Evolutionary conservation across 1,140 invertebrate genomes (phyloP).

Genomic region (Leptinotarsa defecta): DNA sequence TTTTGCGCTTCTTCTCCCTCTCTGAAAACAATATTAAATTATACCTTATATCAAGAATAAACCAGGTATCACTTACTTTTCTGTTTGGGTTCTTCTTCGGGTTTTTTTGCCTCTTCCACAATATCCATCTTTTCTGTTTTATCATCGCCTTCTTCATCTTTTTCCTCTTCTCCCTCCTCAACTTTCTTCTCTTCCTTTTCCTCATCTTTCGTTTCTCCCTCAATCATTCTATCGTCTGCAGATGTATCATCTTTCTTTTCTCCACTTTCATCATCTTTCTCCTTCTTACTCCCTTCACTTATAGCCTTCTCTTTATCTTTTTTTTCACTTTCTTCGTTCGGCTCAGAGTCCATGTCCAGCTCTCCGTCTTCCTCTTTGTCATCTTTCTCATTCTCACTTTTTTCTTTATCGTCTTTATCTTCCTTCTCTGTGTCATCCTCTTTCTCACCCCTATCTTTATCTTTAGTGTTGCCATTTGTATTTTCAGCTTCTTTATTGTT

Average conservation of each 20-base stretch:
- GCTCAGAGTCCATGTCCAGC: constrained; percentile 41
- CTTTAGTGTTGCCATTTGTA: constrained; percentile 49
- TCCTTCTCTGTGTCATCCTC: constrained; percentile 44
- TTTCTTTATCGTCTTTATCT: constrained; percentile 47
- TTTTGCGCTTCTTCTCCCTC: constrained; percentile 53
- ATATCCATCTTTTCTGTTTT: constrained; percentile 35
- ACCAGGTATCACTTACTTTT: not conserved
- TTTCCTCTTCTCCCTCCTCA: constrained; percentile 43
- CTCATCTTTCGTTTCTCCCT: constrained; percentile 45
- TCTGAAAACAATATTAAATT: constrained; percentile 18
- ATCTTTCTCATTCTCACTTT: constrained; percentile 46
- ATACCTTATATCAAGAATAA: not conserved
- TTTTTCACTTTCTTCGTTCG: constrained; percentile 38
- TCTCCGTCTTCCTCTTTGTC: constrained; percentile 48
- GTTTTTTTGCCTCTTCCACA: constrained; percentile 40
- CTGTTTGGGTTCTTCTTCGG: constrained; percentile 18
- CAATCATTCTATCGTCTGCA: constrained; percentile 39
- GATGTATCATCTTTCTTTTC: constrained; percentile 36
- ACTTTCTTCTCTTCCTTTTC: constrained; percentile 36
- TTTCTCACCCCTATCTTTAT: constrained; percentile 42
- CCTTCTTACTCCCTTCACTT: constrained; percentile 42
- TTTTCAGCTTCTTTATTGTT: constrained; percentile 40
- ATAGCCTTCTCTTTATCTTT: constrained; percentile 54
- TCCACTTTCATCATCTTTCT: constrained; percentile 39
- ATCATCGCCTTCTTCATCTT: constrained; percentile 43